Conservation (phyloP, 1,140 invertebrate species). For the Tetranychus urticae region DNA sequence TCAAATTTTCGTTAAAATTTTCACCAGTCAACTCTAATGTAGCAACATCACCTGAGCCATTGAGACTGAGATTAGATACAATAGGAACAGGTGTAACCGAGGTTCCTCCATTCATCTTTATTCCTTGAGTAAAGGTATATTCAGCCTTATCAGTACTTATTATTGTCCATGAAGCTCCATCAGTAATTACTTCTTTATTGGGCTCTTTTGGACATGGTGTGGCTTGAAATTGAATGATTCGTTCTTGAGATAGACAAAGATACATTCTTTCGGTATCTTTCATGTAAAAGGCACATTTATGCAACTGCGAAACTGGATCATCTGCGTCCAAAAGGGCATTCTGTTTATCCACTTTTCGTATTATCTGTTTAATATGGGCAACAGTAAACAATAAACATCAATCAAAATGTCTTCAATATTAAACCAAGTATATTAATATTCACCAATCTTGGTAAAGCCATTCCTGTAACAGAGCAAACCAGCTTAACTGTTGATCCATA, state of each 20-base stretch:
- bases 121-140: slow-evolving; percentile 96
- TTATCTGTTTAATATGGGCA: slow-evolving; percentile 29
- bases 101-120: slow-evolving; percentile 29
- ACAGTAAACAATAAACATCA: too few relatives aligned
- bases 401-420: not conserved
- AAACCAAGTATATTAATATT: not conserved
- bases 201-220: slow-evolving; percentile 91
- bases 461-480: slow-evolving; percentile 95
- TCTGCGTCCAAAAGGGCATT: slow-evolving; percentile 91
- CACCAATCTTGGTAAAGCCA: slow-evolving; percentile 64
- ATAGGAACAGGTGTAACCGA: slow-evolving; percentile 57
- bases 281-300: slow-evolving; percentile 99
- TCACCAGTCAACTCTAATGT: slow-evolving; percentile 95
- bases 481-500: slow-evolving; percentile 95
- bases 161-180: slow-evolving; percentile 99
- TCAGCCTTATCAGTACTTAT: slow-evolving; percentile 98
- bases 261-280: slow-evolving; percentile 99
- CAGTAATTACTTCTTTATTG: slow-evolving; percentile 98
- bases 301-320: slow-evolving; percentile 84
- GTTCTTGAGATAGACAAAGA: slow-evolving; percentile 86
- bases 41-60: slow-evolving; percentile 88
- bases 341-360: slow-evolving; percentile 92
- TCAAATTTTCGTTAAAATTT: slow-evolving; percentile 82
- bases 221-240: slow-evolving; percentile 97
- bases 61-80: slow-evolving; percentile 28